These are phyloP conservation scores for Tenualosa ilisha DNA, from an alignment of 2,797 vertebrate species.

Conservation along the genomic window DNA sequence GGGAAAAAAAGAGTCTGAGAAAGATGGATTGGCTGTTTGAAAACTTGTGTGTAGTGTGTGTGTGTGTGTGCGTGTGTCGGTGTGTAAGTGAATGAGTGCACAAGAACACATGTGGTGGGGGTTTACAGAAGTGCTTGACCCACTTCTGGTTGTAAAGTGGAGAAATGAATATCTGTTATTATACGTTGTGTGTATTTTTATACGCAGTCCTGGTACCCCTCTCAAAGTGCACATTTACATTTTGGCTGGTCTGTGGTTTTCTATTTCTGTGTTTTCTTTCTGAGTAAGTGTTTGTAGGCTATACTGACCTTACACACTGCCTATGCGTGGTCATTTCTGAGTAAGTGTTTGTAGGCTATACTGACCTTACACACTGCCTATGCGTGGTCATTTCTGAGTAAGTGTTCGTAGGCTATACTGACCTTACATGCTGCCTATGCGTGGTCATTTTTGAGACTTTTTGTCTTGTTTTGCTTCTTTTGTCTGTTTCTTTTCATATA, in stretches of 20 bases:
- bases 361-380: neutral
- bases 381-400: neutral
- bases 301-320: neutral
- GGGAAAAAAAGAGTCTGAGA: neutral
- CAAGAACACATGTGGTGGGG: conserved; percentile 16
- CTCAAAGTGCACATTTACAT: conserved; percentile 74
- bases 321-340: conserved; percentile 4
- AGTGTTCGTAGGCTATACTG: neutral
- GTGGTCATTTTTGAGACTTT: neutral
- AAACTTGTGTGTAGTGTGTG: neutral
- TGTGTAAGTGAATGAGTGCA: conserved; percentile 7
- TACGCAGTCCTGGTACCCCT: conserved; percentile 66
- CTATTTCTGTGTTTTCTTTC: conserved; percentile 68
- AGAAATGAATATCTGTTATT: conserved; percentile 66
- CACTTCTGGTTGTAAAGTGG: conserved; percentile 41
- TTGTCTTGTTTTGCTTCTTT: neutral
- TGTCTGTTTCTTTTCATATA: conserved; percentile 43
- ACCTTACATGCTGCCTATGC: neutral
- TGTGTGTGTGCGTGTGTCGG: neutral
- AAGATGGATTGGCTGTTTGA: conserved; percentile 13
- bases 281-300: conserved; percentile 13
- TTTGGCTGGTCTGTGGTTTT: conserved; percentile 74
- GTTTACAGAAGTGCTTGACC: conserved; percentile 56
- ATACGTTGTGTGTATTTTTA: neutral
- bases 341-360: conserved; percentile 11